Percentiles rank a stretch among this genome's conserved stretches.
These are phyloP conservation scores for Oreonectes daqikongensis DNA, from an alignment of 2,797 vertebrate genomes.

Conservation along the genomic window DNA sequence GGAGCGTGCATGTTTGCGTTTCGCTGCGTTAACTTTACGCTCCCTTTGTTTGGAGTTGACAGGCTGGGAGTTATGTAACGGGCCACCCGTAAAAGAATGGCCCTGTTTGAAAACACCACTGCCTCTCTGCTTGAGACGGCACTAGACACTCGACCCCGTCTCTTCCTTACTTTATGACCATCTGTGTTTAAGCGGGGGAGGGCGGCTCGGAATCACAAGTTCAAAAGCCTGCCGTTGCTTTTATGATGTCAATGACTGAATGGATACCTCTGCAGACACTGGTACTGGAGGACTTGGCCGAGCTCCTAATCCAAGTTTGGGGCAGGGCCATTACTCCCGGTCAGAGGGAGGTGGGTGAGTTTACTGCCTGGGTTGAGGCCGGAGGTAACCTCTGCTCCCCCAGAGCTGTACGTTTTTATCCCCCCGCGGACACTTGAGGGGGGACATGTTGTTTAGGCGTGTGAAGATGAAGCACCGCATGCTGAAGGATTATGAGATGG, in stretches of 20 bases:
- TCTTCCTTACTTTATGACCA: conserved; percentile 58
- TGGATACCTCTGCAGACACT: conserved; percentile 62
- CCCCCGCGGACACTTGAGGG: conserved; percentile 68
- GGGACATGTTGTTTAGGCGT: conserved; percentile 76
- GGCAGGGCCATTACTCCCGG: conserved; percentile 58
- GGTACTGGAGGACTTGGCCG: conserved; percentile 49
- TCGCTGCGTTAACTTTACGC: conserved; percentile 79
- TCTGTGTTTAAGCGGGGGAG: conserved; percentile 65
- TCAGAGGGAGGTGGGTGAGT: conserved; percentile 63
- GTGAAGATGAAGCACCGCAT: conserved; percentile 72
- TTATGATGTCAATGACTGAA: conserved; percentile 72
- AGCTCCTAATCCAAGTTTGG: conserved; percentile 59
- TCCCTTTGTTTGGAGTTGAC: conserved; percentile 75
- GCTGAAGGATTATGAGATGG: conserved; percentile 76
- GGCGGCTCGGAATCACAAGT: conserved; percentile 59
- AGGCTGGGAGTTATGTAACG: conserved; percentile 76
- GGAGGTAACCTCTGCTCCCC: conserved; percentile 62
- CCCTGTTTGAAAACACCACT: conserved; percentile 69
- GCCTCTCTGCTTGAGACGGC: conserved; percentile 70
- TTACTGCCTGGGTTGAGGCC: conserved; percentile 53
- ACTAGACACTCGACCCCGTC: conserved; percentile 61
- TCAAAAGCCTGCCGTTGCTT: conserved; percentile 72
- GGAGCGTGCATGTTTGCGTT: conserved; percentile 73
- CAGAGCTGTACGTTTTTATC: conserved; percentile 70
- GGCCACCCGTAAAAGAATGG: conserved; percentile 70